Evolutionary conservation across 1,140 invertebrate genomes (phyloP).

Genomic region (Rhyacophila brunnea): DNA sequence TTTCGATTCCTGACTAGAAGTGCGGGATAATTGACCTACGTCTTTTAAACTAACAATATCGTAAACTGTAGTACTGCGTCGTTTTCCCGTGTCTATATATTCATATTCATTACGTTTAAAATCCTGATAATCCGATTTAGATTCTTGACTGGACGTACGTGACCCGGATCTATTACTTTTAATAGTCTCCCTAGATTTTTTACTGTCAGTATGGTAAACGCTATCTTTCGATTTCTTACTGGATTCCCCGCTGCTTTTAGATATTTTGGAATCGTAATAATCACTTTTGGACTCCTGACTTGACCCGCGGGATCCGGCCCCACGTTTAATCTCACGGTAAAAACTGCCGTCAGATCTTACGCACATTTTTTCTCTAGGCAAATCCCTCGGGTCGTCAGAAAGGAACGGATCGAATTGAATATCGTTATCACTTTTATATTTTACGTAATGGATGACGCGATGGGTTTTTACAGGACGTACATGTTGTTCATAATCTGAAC

Average conservation of each 20-base stretch:
- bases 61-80: conserved; percentile 17
- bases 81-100: conserved; percentile 17
- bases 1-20: conserved; percentile 65
- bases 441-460: conserved; percentile 43
- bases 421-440: conserved; percentile 61
- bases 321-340: conserved; percentile 64
- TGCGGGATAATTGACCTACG: conserved; percentile 55
- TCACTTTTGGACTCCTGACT: conserved; percentile 68
- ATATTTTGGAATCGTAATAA: conserved; percentile 63
- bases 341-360: conserved; percentile 67
- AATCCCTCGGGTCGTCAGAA: conserved; percentile 64
- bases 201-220: conserved; percentile 62
- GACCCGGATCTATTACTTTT: conserved; percentile 58
- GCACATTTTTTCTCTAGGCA: conserved; percentile 65
- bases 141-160: conserved; percentile 65
- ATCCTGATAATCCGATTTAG: conserved; percentile 58
- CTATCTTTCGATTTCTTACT: conserved; percentile 63
- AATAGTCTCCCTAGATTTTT: conserved; percentile 59
- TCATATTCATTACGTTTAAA: conserved; percentile 51
- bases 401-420: conserved; percentile 63
- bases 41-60: conserved; percentile 17
- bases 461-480: neutral
- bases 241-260: conserved; percentile 60
- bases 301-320: conserved; percentile 60
- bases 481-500: conserved; percentile 45